Conservation (phyloP, 2,797 vertebrate genomes). For the Poeciliopsis turneri region DNA sequence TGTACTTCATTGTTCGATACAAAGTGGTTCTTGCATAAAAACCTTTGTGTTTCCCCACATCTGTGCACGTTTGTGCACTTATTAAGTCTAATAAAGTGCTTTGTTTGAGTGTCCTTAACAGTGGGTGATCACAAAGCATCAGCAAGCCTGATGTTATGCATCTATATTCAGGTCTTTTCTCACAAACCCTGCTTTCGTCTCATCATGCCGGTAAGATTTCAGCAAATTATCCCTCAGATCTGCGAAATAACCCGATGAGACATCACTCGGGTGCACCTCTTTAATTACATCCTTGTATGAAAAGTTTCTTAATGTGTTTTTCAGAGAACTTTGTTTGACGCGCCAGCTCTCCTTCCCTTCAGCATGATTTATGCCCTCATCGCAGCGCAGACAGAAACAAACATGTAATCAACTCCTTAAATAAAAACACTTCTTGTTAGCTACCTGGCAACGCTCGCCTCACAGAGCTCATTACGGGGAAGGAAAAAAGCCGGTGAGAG, state of each 20-base stretch:
- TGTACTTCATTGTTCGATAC: not conserved
- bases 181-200: not conserved
- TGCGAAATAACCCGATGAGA: conserved; percentile 38
- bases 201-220: conserved; percentile 23
- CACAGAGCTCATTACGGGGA: conserved; percentile 36
- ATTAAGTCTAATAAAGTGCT: not conserved
- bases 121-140: not conserved
- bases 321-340: not conserved
- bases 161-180: not conserved
- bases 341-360: conserved; percentile 5
- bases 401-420: conserved; percentile 42
- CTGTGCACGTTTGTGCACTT: not conserved
- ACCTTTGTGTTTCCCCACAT: not conserved
- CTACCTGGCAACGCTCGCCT: conserved; percentile 44
- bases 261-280: conserved; percentile 24
- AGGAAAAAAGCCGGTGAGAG: conserved; percentile 31
- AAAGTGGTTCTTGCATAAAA: not conserved
- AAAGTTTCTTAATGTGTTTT: conserved; percentile 33
- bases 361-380: conserved; percentile 10
- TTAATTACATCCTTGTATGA: conserved; percentile 44
- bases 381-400: conserved; percentile 33
- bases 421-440: conserved; percentile 17
- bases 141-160: not conserved
- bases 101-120: not conserved
- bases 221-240: conserved; percentile 26